Base-by-base conservation (phyloP, 2,888 invertebrate species). In the Nycteola revayana region DNA sequence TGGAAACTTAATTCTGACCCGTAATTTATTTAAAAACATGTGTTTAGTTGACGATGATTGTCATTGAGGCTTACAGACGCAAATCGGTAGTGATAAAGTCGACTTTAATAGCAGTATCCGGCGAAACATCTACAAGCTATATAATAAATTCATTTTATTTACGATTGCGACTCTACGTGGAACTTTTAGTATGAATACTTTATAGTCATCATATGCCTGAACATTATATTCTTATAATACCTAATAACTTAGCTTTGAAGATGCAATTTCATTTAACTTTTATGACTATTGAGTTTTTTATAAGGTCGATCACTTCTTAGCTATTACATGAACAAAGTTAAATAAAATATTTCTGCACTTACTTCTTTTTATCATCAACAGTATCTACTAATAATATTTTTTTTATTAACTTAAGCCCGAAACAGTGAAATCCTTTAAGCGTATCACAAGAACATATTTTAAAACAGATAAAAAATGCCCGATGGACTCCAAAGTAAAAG, bases 401-500 rank as follows among this genome's bases (percentile, higher is more conserved):
- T n/a, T n/a, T n/a, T n/a, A n/a, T n/a, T n/a, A n/a, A n/a, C n/a
- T n/a, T 34, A 51, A 43, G 27, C 28, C 9, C 18, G 26, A 49
- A 48, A 46, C 40, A 48, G 40, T 47, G 27, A 0, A 21, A 34
- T 41, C 28, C 36, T 43, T 47, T 41, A 22, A 46, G 23, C 39
- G 35, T 40, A 42, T 45, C 54, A 37, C 27, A 54, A 55, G 50
- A 53, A 46, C 47, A 55, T 61, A 55, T 62, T 60, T 52, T 36
- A 37, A 46, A 53, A 65, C 52, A 50, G 33, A 32, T 29, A 49
- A 65, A 72, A 75, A 73, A 72, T 3, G 50, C 57, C 66, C 59
- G 66, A 66, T 65, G 69, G 62, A 63, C 60, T 62, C 60, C 43
- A 55, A 66, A 64, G 54, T 52, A 59, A 78, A 86, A 85, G 85